Evolutionary conservation across 2,113 vertebrate genomes (phyloP).

Genomic region (Tachysurus fulvidraco): DNA sequence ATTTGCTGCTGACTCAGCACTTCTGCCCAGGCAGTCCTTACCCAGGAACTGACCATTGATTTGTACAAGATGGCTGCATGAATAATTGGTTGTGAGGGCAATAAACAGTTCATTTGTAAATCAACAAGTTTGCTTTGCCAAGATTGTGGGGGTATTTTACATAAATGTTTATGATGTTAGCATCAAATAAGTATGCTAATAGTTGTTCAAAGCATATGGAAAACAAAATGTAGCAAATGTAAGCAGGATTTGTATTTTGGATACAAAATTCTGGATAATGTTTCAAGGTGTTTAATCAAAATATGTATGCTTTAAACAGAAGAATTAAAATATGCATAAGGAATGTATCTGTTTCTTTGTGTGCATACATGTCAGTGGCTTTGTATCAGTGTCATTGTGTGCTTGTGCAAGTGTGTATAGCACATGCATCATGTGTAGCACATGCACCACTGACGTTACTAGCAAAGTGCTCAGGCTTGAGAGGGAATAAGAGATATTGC

Average conservation of each 20-base stretch:
- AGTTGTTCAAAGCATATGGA: background rate
- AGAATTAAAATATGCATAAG: background rate
- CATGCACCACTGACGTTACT: background rate
- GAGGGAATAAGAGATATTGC: constrained; percentile 17
- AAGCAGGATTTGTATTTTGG: background rate
- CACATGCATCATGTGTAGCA: background rate
- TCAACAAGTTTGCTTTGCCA: constrained; percentile 33
- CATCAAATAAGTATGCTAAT: constrained; percentile 1
- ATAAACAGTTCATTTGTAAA: constrained; percentile 26
- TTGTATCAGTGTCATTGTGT: constrained; percentile 23
- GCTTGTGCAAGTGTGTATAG: constrained; percentile 2
- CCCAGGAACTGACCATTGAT: constrained; percentile 46
- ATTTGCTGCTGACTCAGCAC: constrained; percentile 54
- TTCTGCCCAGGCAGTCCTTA: constrained; percentile 47
- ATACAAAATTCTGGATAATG: background rate
- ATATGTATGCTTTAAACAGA: background rate
- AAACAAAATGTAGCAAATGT: background rate
- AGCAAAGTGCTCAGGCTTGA: background rate
- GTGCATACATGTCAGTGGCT: constrained; percentile 18
- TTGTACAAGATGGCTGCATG: constrained; percentile 49
- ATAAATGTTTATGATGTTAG: background rate
- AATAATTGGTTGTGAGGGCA: constrained; percentile 42
- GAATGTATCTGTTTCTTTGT: background rate
- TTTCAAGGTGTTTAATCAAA: background rate
- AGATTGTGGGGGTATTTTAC: constrained; percentile 10